Evolutionary conservation across 2,797 vertebrate genomes (phyloP).

Genomic region (Smutsia gigantea): DNA sequence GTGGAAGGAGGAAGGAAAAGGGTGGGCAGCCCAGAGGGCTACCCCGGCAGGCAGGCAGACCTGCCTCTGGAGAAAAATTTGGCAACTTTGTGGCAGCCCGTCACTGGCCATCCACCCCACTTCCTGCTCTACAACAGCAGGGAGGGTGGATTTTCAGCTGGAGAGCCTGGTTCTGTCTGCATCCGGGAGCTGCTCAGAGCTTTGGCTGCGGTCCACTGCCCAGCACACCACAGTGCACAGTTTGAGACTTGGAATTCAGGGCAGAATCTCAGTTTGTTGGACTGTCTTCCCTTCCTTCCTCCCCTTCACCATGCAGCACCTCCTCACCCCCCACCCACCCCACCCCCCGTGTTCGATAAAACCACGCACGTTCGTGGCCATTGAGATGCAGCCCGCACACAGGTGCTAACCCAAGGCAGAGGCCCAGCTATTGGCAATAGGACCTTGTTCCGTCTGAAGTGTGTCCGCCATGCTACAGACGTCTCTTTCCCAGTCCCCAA

Average conservation of each 20-base stretch:
- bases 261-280: neutral
- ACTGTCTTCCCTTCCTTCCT: neutral
- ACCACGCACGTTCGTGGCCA: neutral
- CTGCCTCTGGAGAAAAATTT: neutral
- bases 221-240: neutral
- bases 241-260: neutral
- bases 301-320: neutral
- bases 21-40: too few species aligned
- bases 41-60: too few species aligned
- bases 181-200: neutral
- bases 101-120: neutral
- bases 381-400: neutral
- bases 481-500: neutral
- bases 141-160: neutral
- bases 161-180: too few species aligned
- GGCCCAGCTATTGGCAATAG: too few species aligned
- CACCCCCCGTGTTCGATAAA: neutral
- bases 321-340: neutral
- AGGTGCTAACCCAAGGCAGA: neutral
- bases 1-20: too few species aligned
- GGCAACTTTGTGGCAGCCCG: neutral
- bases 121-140: neutral
- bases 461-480: neutral
- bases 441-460: neutral
- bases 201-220: neutral